These are phyloP conservation scores for Yponomeuta malinellus DNA, from an alignment of 2,888 invertebrate species.

Conservation along the genomic window DNA sequence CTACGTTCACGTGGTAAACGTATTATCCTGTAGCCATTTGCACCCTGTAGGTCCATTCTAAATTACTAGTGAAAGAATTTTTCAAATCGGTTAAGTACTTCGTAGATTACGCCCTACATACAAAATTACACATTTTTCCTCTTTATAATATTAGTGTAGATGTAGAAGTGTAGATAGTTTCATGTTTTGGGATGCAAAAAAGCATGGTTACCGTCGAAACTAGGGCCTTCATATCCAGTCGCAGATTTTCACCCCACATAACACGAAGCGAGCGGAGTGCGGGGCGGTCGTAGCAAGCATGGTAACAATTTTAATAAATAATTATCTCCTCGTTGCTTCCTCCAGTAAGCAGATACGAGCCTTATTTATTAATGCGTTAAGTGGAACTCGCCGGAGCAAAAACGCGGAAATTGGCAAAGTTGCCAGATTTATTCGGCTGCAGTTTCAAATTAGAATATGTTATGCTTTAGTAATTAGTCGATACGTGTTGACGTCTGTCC, in stretches of 20 bases:
- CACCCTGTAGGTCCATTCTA: too few species aligned
- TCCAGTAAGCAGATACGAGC: slow-evolving; percentile 41
- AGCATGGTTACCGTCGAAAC: slow-evolving; percentile 12
- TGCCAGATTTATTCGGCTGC: not conserved
- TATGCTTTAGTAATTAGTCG: not conserved
- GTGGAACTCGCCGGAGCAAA: slow-evolving; percentile 12
- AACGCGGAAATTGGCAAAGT: slow-evolving; percentile 1
- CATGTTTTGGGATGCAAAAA: too few species aligned
- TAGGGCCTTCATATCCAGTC: slow-evolving; percentile 6
- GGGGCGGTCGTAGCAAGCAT: slow-evolving; percentile 35
- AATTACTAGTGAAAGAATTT: too few species aligned
- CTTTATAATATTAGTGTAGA: too few species aligned
- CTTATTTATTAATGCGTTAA: slow-evolving; percentile 37
- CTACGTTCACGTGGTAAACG: too few species aligned
- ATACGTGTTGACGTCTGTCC: not conserved
- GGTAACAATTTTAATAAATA: slow-evolving; percentile 68
- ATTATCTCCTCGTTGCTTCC: slow-evolving; percentile 40
- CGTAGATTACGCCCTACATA: too few species aligned
- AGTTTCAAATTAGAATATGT: not conserved
- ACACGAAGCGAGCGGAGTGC: not conserved
- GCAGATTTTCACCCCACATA: slow-evolving; percentile 11
- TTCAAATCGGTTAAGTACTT: too few species aligned
- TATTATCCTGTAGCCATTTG: too few species aligned
- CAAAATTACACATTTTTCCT: too few species aligned
- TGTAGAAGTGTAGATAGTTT: too few species aligned